A percentile compares a stretch with the other conserved stretches of the same genome.
These are phyloP conservation scores for Barbus barbus DNA, from an alignment of 2,113 vertebrate genomes.

Conservation along the genomic window DNA sequence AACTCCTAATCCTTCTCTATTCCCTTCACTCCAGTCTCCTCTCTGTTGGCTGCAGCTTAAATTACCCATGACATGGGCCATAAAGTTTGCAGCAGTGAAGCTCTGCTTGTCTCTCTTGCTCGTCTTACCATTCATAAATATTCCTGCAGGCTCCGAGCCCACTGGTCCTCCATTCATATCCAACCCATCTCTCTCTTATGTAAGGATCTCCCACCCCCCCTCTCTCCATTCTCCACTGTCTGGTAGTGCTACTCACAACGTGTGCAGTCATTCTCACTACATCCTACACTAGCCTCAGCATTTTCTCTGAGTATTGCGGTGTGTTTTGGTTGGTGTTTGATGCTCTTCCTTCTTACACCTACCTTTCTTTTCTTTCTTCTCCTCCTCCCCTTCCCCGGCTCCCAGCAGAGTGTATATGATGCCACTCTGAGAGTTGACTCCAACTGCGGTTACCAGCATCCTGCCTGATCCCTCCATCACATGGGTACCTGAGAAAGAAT, in stretches of 20 bases:
- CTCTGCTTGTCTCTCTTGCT: constrained; percentile 20
- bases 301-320: background rate
- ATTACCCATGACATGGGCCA: constrained; percentile 18
- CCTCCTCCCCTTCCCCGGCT: constrained; percentile 76
- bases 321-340: constrained; percentile 16
- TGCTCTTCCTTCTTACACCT: constrained; percentile 29
- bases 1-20: constrained; percentile 57
- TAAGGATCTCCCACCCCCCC: constrained; percentile 12
- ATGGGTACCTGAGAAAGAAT: constrained; percentile 69
- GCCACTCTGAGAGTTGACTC: constrained; percentile 78
- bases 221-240: background rate
- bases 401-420: constrained; percentile 81
- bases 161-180: constrained; percentile 36
- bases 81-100: constrained; percentile 28
- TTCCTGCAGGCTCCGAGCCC: constrained; percentile 33
- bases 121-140: constrained; percentile 46
- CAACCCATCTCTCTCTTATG: constrained; percentile 4
- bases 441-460: constrained; percentile 80
- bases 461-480: constrained; percentile 81
- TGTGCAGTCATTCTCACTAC: background rate
- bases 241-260: constrained; percentile 16
- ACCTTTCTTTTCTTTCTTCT: constrained; percentile 79
- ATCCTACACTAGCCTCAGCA: background rate
- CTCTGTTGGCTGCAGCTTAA: constrained; percentile 28
- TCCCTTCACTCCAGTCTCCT: constrained; percentile 26